Evolutionary conservation across 2,888 invertebrate species (phyloP), one percentile per base, ranked within the genome.

Genomic region (Acrocyrtus sp.): DNA sequence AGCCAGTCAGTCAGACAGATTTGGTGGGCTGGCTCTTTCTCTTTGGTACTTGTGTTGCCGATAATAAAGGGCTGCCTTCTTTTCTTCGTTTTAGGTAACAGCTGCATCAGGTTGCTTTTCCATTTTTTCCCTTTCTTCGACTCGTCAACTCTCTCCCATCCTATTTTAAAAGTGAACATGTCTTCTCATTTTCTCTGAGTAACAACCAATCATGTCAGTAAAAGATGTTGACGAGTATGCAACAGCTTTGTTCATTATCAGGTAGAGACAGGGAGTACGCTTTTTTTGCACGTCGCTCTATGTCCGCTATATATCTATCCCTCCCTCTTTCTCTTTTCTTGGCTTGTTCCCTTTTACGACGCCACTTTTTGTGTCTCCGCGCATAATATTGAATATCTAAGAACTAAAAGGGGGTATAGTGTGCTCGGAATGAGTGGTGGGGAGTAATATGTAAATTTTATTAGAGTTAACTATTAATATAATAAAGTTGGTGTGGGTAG

Each of bases 81-180:
- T 43, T 39, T 50, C 62, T 62, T 34, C 45, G 29, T 61, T 63
- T 27, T 26, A 51, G 63, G 70, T 58, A 63, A 63, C 70, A 72
- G 70, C 70, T 72, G 70, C 63, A 72, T 65, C 70, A 63, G 70
- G 70, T 65, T 72, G 70, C 63, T 43, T 62, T 57, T 19, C 21
- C n/a, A 24, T 22, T 53, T 29, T 15, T 53, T 24, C 3, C 15
- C 34, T 24, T 26, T 43, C 29, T 41, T 6, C 6, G 1, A n/a
- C n/a, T n/a, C n/a, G n/a, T n/a, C n/a, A n/a, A n/a, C n/a, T n/a
- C n/a, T n/a, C 24, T 61, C 24, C 53, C 39, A 4, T 56, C 22
- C n/a, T 60, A n/a, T n/a, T 21, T 41, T 3, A 10, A 26, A 43
- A 21, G 24, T 17, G 54, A 60, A 19, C 8, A 19, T 41, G 54